These are phyloP conservation scores for Baryphthengus martii DNA, from an alignment of 2,113 vertebrate genomes.

Conservation along the genomic window DNA sequence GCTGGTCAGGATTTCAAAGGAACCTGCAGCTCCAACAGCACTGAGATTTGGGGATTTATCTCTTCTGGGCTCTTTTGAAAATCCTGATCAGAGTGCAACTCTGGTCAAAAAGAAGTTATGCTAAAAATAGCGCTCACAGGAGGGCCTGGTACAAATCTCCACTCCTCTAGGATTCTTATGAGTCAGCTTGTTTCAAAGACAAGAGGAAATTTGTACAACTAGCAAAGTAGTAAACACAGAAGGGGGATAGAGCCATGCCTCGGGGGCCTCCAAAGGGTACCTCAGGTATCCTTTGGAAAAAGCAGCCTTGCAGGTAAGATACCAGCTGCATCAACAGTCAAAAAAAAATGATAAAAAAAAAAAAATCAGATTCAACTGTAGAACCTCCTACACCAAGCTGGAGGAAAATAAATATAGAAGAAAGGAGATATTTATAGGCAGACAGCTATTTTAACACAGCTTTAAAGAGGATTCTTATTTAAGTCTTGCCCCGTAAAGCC, in stretches of 20 bases:
- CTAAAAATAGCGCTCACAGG: conserved; percentile 32
- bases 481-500: conserved; percentile 43
- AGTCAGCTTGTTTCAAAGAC: conserved; percentile 26
- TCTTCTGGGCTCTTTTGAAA: conserved; percentile 35
- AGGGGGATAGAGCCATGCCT: not conserved
- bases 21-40: not conserved
- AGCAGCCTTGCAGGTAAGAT: not conserved
- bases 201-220: not conserved
- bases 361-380: not conserved
- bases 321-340: not conserved
- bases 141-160: not conserved
- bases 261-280: not conserved
- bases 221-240: not conserved
- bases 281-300: not conserved
- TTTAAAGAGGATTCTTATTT: conserved; percentile 57
- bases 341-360: not conserved
- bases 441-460: conserved; percentile 34
- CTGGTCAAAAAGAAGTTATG: not conserved
- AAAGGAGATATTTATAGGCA: conserved; percentile 53
- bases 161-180: not conserved
- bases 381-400: not conserved
- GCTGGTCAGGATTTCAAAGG: conserved; percentile 43
- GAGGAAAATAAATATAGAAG: conserved; percentile 39
- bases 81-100: conserved; percentile 32
- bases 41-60: conserved; percentile 28